Base-by-base conservation (phyloP, 2,797 vertebrate species). In the Moxostoma hubbsi region DNA sequence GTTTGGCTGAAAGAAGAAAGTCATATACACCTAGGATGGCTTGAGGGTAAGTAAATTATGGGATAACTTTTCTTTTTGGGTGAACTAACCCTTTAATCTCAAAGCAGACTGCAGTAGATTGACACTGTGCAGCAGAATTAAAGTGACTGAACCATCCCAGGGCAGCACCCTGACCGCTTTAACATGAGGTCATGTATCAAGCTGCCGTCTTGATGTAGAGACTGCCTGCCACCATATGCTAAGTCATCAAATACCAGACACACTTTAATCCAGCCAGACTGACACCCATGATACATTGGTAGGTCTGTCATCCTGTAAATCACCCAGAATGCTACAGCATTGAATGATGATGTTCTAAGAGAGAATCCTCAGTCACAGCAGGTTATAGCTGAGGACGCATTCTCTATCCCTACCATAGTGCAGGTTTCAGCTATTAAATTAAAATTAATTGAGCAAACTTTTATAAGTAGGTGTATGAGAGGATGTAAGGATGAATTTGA, bases 181-280 rank as follows among this genome's bases (percentile, higher is more conserved):
- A 78, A 55, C 59, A 64, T 18, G 11, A 55, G 59, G 76, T 24
- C 36, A 64, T 71, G 13, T 71, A 79, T 64, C 68, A 79, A 59
- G 36, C 67, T 11, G 43, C 36, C 49, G 59, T 9, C 57, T 13
- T 64, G 68, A 71, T 55, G 76, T 36, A 79, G 59, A 4, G 36
- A 55, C 36, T 13, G 59, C 68, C 51, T 71, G 76, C 68, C 67
- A 71, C 76, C 68, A 72, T 71, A 72, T 71, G 76, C 68, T 12
- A 46, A 47, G 51, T 79, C 76, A 79, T 79, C 76, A 79, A 64
- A 79, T 79, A 64, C 68, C 59, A 72, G 58, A 12, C 2, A 1
- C 76, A 62, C 43, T 79, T 79, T 72, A 72, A 71, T 79, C 50
- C 68, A 61, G 75, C 65, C 24, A 71, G 67, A 64, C 76, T n/a